A percentile compares a stretch with the other conserved stretches of the same genome.
phyloP scores from a whole-genome alignment of 2,797 vertebrate species.

The Brachymystax lenok region DNA sequence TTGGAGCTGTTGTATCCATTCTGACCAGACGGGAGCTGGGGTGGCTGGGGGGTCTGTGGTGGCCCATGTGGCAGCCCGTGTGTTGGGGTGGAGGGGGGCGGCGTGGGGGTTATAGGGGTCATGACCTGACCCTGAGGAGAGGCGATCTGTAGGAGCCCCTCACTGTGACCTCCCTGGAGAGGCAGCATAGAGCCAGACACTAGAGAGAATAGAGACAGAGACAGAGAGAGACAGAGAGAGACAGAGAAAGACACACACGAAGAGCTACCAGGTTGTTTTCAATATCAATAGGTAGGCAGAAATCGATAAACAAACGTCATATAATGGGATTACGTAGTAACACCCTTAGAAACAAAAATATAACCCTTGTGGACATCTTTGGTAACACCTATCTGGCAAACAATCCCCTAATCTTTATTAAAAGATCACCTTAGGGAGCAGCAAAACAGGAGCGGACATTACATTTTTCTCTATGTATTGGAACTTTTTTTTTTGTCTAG shows the following conservation, averaged over 20 bases:
- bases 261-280: too few relatives aligned
- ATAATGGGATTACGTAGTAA: too few relatives aligned
- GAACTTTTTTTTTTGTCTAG: neutral
- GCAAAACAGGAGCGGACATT: neutral
- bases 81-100: slow-evolving; percentile 63
- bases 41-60: slow-evolving; percentile 58
- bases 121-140: slow-evolving; percentile 57
- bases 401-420: neutral
- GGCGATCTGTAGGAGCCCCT: slow-evolving; percentile 63
- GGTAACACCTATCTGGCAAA: neutral
- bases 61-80: slow-evolving; percentile 43
- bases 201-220: neutral
- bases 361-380: neutral
- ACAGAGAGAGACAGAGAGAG: neutral
- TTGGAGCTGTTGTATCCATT: slow-evolving; percentile 70
- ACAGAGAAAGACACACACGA: too few relatives aligned
- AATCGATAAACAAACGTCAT: neutral
- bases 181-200: slow-evolving; percentile 65
- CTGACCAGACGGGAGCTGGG: slow-evolving; percentile 57
- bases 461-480: neutral
- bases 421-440: neutral
- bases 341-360: neutral
- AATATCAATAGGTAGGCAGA: neutral
- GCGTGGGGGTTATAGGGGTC: slow-evolving; percentile 46
- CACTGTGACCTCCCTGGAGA: slow-evolving; percentile 56